phyloP scores from a whole-genome alignment of 2,113 vertebrate species.

The Prionailurus bengalensis region DNA sequence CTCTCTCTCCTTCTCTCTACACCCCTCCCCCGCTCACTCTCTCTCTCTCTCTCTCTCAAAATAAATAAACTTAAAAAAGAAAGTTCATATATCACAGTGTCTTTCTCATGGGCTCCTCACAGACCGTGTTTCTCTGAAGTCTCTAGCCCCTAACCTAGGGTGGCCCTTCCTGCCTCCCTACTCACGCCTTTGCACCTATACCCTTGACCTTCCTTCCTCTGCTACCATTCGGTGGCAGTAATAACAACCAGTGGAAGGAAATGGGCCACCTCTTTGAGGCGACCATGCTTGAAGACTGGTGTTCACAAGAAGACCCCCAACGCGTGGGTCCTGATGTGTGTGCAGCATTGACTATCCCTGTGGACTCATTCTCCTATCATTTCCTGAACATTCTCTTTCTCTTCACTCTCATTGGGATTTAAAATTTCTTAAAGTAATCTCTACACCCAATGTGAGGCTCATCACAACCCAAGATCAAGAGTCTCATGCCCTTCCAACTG shows the following conservation, averaged over 20 bases:
- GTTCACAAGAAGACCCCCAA: neutral
- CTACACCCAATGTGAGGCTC: neutral
- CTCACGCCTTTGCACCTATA: neutral
- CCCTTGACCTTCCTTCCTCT: neutral
- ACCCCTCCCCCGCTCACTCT: too few species aligned
- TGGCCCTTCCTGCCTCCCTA: neutral
- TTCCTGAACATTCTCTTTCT: neutral
- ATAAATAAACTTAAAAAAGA: neutral
- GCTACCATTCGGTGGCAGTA: neutral
- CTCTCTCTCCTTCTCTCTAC: too few species aligned
- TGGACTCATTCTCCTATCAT: neutral
- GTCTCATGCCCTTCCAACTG: neutral
- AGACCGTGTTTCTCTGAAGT: neutral
- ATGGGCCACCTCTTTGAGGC: neutral
- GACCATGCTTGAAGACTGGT: neutral
- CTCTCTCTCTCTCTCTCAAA: too few species aligned
- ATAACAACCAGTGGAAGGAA: neutral
- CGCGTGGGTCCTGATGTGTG: neutral
- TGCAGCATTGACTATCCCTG: neutral
- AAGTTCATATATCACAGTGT: neutral
- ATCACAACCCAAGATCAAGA: neutral
- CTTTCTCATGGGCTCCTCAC: neutral
- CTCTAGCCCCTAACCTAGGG: neutral
- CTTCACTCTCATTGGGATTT: neutral
- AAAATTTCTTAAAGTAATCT: neutral